Base-by-base conservation (phyloP, 2,888 invertebrate genomes). In the Drosophila paramelanica region DNA sequence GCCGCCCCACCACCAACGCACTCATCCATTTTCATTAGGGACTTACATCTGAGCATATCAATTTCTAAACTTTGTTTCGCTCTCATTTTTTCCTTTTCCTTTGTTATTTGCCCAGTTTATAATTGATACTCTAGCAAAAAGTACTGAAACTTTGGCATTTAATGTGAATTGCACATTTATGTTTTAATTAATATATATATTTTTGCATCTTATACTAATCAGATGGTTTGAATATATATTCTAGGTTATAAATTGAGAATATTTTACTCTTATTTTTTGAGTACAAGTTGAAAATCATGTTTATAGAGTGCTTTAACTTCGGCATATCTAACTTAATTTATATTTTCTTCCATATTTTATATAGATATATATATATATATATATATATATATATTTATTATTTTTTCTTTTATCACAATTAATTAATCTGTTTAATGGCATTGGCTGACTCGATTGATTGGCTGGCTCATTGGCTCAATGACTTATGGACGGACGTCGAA, bases 341-440 rank as follows among this genome's bases (percentile, higher is more conserved):
- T 38, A 36, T 13, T 36, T 36, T 13, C 13, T 13, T 13, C 36
- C 36, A 13, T 27, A 10, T 66, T 53, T 58, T 33, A 6, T 31
- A n/a, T n/a, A n/a, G n/a, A n/a, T n/a, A n/a, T 31, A 43, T 36
- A 17, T 56, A n/a, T 64, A 23, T 51, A 23, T 42, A 41, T 62
- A 51, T 51, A 64, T 75, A 11, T 56, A 20, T 58, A 23, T 53
- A 23, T 42, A 36, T 62, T 53, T 55, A 66, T 75, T 31, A 31
- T 31, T 13, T 36, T 13, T 78, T 36, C 5, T 78, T 84, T 81
- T 81, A 83, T 85, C 88, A 68, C 69, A 79, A 79, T 83, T 88
- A 83, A 83, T 85, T 88, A 88, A 88, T 85, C 85, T 81, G 67
- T 70, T 81, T 81, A 88, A 82, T 79, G 75, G 81, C 80, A 68